Evolutionary conservation across 2,797 vertebrate genomes (phyloP), one percentile per base, ranked within the genome.

Genomic region (Brachyalestes nurse): DNA sequence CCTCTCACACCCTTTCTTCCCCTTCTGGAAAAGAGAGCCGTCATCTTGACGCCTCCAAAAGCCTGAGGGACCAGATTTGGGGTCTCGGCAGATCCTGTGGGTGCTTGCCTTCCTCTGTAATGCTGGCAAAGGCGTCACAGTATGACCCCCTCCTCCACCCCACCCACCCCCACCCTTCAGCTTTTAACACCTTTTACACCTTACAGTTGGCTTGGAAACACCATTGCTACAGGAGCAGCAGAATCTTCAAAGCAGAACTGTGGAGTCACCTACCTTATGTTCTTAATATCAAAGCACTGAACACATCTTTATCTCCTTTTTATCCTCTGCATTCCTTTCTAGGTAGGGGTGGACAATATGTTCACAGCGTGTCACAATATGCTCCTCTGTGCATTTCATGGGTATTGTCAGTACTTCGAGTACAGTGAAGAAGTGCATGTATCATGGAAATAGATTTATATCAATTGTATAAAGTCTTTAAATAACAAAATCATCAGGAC

Each of bases 41-140:
- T 89, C 82, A 87, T 78, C 75, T 70, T 65, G 70, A 91, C 90
- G 89, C 90, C 87, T 86, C 77, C 0, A 10, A 71, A 64, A 28
- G 57, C 60, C 66, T 28, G 38, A 28, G 25, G 66, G 0, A 47
- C 23, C 42, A 23, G 49, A 83, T 78, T 55, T 61, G 75, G 21
- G 60, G 67, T 70, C 79, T 55, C 55, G 49, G 65, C 23, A 58
- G 61, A 67, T 66, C 55, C 17, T 79, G 65, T 82, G 76, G 75
- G 49, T 64, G 58, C 66, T 62, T 81, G 62, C 16, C 65, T 72
- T 83, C 77, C 42, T 73, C 67, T 75, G 75, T 71, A 70, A 80
- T 71, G 21, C 71, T 40, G 58, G 64, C 17, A 81, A 76, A 77
- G 67, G 45, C 38, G 21, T 72, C 53, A 55, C 34, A 71, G 25